These are phyloP conservation scores for Willowsia nigromaculata DNA, from an alignment of 2,888 invertebrate genomes.

Conservation along the genomic window DNA sequence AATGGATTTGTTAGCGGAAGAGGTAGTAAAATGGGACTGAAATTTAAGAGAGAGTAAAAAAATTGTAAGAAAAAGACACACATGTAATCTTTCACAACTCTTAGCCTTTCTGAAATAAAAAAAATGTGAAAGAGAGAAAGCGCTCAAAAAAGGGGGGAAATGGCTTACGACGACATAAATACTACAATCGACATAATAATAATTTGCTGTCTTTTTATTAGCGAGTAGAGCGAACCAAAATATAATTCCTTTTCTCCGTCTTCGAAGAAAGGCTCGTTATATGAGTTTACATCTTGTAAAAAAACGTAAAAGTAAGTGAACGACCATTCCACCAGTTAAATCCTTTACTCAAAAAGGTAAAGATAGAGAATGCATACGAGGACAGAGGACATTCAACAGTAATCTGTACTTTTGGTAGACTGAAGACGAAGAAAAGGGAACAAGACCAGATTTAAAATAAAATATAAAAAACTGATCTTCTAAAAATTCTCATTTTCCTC, in stretches of 20 bases:
- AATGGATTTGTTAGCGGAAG: background rate
- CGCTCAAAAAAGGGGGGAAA: background rate
- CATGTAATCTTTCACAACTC: background rate
- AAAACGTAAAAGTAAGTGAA: background rate
- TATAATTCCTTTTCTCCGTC: background rate
- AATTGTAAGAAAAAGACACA: background rate
- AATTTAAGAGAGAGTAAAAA: background rate
- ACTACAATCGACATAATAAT: constrained; percentile 28
- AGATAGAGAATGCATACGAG: background rate
- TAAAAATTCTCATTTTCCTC: background rate
- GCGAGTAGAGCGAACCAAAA: background rate
- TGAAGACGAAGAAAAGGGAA: background rate
- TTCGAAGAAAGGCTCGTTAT: background rate
- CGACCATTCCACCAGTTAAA: background rate
- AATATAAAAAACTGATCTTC: background rate
- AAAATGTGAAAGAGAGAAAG: background rate
- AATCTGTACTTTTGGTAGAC: background rate
- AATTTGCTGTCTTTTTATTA: constrained; percentile 12
- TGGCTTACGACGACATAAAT: constrained; percentile 20
- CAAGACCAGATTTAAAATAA: background rate
- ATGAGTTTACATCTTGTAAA: background rate
- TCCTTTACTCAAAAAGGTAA: background rate
- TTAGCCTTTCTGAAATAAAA: background rate
- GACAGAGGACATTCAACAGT: background rate
- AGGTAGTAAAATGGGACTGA: background rate